Conservation (phyloP, 2,888 invertebrate genomes). For the Dione juno region DNA sequence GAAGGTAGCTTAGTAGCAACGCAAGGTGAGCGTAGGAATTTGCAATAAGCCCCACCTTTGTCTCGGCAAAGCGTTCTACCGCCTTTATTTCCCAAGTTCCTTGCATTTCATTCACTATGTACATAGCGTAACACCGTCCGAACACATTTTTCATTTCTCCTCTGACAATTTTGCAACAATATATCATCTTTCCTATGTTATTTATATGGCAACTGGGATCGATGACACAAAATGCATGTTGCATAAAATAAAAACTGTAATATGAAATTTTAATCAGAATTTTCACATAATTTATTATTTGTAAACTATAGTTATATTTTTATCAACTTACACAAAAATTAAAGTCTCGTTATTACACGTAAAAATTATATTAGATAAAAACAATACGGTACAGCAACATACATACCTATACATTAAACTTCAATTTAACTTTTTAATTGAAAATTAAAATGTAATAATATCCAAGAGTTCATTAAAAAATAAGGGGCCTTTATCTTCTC, state of each 20-base stretch:
- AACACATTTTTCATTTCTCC: conserved; percentile 61
- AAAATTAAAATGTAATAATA: conserved; percentile 8
- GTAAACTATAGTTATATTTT: neutral
- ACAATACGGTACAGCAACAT: too few relatives aligned
- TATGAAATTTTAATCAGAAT: conserved; percentile 9
- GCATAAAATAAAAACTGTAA: neutral
- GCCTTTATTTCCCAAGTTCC: conserved; percentile 73
- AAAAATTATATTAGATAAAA: neutral
- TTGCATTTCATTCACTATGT: conserved; percentile 72
- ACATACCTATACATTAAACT: too few relatives aligned
- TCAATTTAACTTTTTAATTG: neutral
- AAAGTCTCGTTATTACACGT: neutral
- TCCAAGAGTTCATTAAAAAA: neutral
- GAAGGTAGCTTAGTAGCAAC: conserved; percentile 68
- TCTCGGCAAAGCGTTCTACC: conserved; percentile 60
- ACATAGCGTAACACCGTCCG: conserved; percentile 56
- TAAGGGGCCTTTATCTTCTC: conserved; percentile 9
- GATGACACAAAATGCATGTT: conserved; percentile 18
- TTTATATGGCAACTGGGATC: conserved; percentile 24
- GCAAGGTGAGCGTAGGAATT: conserved; percentile 76
- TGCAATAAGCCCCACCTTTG: conserved; percentile 79
- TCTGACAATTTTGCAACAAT: conserved; percentile 32
- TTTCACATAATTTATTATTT: neutral
- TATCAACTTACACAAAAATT: neutral
- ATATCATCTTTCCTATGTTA: conserved; percentile 25